Conservation (phyloP, 2,888 invertebrate genomes). For the Pardosa pseudoannulata region DNA sequence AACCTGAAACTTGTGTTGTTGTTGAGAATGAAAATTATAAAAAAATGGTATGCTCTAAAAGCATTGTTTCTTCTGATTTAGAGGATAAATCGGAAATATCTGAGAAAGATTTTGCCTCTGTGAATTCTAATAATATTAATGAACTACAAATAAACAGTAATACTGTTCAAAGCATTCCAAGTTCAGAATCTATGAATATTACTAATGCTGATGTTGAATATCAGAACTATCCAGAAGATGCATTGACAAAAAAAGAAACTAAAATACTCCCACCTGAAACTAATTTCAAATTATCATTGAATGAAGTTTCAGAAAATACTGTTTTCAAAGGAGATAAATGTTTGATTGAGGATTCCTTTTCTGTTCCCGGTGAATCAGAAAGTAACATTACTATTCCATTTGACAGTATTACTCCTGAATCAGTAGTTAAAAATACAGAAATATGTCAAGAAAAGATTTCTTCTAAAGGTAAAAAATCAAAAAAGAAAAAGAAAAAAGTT, state of each 20-base stretch:
- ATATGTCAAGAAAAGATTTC: background rate
- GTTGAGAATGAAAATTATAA: too few species aligned
- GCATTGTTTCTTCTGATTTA: too few species aligned
- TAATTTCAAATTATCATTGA: background rate
- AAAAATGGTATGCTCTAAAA: too few species aligned
- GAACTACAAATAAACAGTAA: too few species aligned
- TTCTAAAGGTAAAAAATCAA: background rate
- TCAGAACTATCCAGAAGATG: background rate
- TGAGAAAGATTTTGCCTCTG: too few species aligned
- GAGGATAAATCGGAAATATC: too few species aligned
- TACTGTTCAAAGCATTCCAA: too few species aligned
- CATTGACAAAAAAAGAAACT: background rate
- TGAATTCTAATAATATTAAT: too few species aligned
- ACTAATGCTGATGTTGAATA: background rate
- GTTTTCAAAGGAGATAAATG: too few species aligned
- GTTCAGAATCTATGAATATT: background rate
- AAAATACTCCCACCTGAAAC: background rate
- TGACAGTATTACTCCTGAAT: background rate
- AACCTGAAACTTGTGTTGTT: too few species aligned
- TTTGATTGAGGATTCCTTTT: too few species aligned
- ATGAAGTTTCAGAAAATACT: background rate
- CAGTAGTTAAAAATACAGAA: background rate
- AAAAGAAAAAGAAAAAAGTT: constrained; percentile 3
- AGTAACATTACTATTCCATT: background rate
- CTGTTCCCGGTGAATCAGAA: background rate